phyloP scores from a whole-genome alignment of 35 echinoderm and acorn worm genomes.

The Chiridota heheva region DNA sequence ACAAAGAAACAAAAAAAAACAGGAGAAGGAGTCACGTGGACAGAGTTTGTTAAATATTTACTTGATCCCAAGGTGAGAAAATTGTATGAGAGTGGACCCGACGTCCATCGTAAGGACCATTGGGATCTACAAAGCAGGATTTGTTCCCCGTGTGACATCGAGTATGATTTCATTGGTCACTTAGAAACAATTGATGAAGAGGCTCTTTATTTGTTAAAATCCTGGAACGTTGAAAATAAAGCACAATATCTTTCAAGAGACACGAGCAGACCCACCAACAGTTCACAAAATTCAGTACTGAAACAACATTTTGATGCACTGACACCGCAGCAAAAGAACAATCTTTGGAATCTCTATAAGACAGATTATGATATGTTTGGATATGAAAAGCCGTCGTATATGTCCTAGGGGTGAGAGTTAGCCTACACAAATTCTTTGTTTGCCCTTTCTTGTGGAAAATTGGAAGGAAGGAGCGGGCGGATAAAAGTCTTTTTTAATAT shows the following conservation, averaged over 20 bases:
- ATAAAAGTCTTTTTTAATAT: too few species aligned
- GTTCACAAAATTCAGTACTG: slow-evolving; percentile 39
- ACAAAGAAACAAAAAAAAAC: slow-evolving; percentile 40
- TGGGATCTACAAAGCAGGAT: slow-evolving; percentile 72
- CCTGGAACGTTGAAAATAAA: slow-evolving; percentile 43
- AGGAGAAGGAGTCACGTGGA: slow-evolving; percentile 77
- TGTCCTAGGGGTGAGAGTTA: too few species aligned
- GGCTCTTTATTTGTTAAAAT: slow-evolving; percentile 66
- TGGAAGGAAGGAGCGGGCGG: too few species aligned
- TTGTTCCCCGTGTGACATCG: slow-evolving; percentile 72
- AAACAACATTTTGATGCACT: slow-evolving; percentile 66
- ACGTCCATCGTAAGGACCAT: slow-evolving; percentile 71
- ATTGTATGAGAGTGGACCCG: slow-evolving; percentile 54
- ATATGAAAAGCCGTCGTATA: slow-evolving; percentile 72
- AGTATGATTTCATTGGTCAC: slow-evolving; percentile 89
- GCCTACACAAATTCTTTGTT: too few species aligned
- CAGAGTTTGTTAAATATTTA: slow-evolving; percentile 79
- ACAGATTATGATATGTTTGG: slow-evolving; percentile 76
- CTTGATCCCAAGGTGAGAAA: slow-evolving; percentile 52
- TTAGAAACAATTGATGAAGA: slow-evolving; percentile 77
- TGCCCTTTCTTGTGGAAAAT: too few species aligned
- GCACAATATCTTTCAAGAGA: slow-evolving; percentile 66
- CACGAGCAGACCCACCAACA: slow-evolving; percentile 78
- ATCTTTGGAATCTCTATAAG: slow-evolving; percentile 68
- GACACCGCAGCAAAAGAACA: slow-evolving; percentile 15